Percentiles rank a stretch among this genome's conserved stretches.
These are phyloP conservation scores for Battus philenor DNA, from an alignment of 1,140 invertebrate species.

Conservation along the genomic window DNA sequence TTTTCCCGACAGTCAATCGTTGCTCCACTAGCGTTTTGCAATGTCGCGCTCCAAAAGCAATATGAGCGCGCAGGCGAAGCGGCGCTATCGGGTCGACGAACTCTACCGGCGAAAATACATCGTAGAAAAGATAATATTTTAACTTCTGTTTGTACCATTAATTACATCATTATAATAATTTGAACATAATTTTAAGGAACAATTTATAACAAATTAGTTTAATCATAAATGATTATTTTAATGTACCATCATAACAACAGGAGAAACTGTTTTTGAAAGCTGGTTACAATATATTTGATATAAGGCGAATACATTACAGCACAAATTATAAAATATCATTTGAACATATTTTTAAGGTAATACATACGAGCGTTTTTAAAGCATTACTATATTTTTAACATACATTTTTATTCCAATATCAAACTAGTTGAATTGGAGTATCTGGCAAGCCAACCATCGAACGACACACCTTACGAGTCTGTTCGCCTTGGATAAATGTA, in stretches of 20 bases:
- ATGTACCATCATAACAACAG: too few species aligned
- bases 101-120: conserved; percentile 37
- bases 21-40: conserved; percentile 44
- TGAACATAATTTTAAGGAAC: too few species aligned
- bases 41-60: conserved; percentile 63
- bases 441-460: conserved; percentile 25
- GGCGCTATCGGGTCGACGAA: conserved; percentile 42
- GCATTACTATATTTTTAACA: too few species aligned
- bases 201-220: too few species aligned
- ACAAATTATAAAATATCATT: too few species aligned
- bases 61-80: conserved; percentile 42
- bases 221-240: neutral
- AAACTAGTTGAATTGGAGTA: conserved; percentile 14
- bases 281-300: too few species aligned
- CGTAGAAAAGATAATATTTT: conserved; percentile 15
- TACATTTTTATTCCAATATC: neutral
- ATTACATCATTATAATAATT: too few species aligned
- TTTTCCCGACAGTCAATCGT: conserved; percentile 19
- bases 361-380: too few species aligned
- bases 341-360: too few species aligned
- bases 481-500: conserved; percentile 48
- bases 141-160: too few species aligned
- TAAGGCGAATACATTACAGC: too few species aligned
- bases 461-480: conserved; percentile 36
- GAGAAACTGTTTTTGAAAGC: too few species aligned